Base-by-base conservation (phyloP, 2,888 invertebrate genomes). In the Clitarchus hookeri region DNA sequence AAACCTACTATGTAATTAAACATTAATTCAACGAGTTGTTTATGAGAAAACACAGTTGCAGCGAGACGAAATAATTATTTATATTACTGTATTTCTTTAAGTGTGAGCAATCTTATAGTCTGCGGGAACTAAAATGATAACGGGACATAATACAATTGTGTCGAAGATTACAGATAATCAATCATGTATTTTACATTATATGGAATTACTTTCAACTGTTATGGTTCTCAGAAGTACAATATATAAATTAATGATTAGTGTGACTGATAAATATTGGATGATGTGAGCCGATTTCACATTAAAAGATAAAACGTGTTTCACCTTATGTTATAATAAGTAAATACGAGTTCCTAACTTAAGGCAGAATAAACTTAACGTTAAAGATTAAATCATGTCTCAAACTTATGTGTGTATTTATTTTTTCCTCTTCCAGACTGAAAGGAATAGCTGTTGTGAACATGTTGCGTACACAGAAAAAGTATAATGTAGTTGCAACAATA, bases 301-400 rank as follows among this genome's bases (percentile, higher is more conserved):
- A 65, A 65, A 65, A 19, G 65, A 65, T 65, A 23, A 65, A 65
- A 65, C 65, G 65, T 65, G 65, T 65, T 65, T 65, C 19, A 65
- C 65, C n/a, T 65, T 65, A 19, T 53, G 65, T 65, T 23, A n/a
- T 65, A 65, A 65, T 65, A 65, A 65, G 65, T 65, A 65, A 65
- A 65, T 65, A 65, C 65, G n/a, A 65, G 65, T 65, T 65, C 65
- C 65, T 65, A 65, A 23, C 65, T 65, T 65, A 65, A 65, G 65
- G 65, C n/a, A 65, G 16, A 65, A 6, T 65, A n/a, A 65, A 65
- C 65, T 11, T 65, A n/a, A 65, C 19, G 65, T 65, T 23, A 65
- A 65, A 65, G 2, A 65, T 23, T 65, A 65, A 65, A 65, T 65
- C 16, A 65, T 65, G 65, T 11, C 65, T 65, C n/a, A 65, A n/a